A percentile compares a stretch with the other conserved stretches of the same genome.
Conservation (phyloP, 92 coral and sea anemone species). For the Bergia puertoricense region DNA sequence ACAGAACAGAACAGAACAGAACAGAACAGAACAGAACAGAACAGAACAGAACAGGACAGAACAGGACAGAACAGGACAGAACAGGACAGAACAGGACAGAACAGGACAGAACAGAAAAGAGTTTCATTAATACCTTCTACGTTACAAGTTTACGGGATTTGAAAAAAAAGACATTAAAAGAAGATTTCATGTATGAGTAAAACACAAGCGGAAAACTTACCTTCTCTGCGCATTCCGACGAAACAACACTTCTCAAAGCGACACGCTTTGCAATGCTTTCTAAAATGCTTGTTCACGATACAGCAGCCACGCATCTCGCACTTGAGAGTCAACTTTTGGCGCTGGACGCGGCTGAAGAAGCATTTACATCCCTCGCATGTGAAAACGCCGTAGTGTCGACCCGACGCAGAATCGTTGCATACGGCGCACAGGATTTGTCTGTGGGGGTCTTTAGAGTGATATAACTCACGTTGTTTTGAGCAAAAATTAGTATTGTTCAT, state of each 20-base stretch:
- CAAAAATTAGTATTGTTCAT: neutral
- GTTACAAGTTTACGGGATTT: neutral
- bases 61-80: too few species aligned
- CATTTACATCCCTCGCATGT: constrained; percentile 37
- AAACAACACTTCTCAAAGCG: constrained; percentile 28
- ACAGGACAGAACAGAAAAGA: neutral
- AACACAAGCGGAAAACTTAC: neutral
- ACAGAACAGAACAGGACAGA: too few species aligned
- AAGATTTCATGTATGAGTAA: neutral
- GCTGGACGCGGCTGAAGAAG: constrained; percentile 7
- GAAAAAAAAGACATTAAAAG: neutral
- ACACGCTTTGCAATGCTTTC: constrained; percentile 28
- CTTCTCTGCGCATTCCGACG: constrained; percentile 33
- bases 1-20: too few species aligned
- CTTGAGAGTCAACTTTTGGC: neutral
- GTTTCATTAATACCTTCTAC: neutral
- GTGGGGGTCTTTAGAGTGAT: neutral
- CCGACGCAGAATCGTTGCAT: constrained; percentile 10
- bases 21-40: too few species aligned
- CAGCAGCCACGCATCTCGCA: constrained; percentile 13
- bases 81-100: too few species aligned
- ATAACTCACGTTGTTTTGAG: constrained; percentile 13
- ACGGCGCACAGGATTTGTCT: constrained; percentile 25
- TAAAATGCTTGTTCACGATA: neutral
- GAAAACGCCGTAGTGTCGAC: constrained; percentile 29